Conservation (phyloP, 2,888 invertebrate species). For the Tenodera sinensis region DNA sequence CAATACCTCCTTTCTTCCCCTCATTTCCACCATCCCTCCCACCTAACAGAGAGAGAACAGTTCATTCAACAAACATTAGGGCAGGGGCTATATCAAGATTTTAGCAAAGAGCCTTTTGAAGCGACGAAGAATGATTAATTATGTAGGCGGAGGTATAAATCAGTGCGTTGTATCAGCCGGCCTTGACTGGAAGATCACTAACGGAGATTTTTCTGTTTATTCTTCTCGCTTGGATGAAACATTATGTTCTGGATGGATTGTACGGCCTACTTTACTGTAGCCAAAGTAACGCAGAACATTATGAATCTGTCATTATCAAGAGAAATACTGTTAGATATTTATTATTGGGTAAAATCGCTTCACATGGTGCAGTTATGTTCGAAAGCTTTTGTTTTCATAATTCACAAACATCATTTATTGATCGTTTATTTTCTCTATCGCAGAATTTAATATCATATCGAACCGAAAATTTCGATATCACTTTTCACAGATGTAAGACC, state of each 20-base stretch:
- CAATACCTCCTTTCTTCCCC: background rate
- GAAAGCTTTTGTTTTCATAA: too few species aligned
- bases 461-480: too few species aligned
- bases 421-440: too few species aligned
- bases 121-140: background rate
- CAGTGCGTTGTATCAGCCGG: background rate
- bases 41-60: background rate
- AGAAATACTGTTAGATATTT: too few species aligned
- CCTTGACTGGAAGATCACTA: background rate
- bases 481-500: too few species aligned
- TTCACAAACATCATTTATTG: too few species aligned
- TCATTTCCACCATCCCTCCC: background rate
- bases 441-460: too few species aligned
- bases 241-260: background rate
- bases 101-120: background rate
- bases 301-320: too few species aligned
- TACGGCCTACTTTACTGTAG: background rate
- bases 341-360: too few species aligned
- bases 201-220: background rate
- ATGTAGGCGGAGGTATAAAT: background rate
- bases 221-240: background rate
- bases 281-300: too few species aligned
- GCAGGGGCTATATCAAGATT: background rate
- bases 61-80: background rate
- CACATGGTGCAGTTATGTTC: too few species aligned